Conservation (phyloP, 2,797 vertebrate species). For the Diglossa cyanea region DNA sequence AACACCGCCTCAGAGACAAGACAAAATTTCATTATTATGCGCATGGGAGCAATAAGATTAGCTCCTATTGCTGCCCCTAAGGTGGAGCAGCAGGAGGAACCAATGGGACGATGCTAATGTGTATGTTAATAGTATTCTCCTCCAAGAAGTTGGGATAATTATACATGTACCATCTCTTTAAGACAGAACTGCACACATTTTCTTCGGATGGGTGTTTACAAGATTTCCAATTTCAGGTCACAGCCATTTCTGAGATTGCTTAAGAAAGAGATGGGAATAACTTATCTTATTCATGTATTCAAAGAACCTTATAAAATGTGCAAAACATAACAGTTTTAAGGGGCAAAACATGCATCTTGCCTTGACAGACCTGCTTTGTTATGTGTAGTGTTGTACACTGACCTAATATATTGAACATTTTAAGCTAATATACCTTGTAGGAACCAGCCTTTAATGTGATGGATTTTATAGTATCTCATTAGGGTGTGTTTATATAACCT, state of each 20-base stretch:
- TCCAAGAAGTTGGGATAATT: slow-evolving; percentile 83
- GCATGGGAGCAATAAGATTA: slow-evolving; percentile 83
- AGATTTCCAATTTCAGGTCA: slow-evolving; percentile 85
- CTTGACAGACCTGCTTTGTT: slow-evolving; percentile 80
- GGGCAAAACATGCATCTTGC: slow-evolving; percentile 78
- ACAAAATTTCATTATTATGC: slow-evolving; percentile 84
- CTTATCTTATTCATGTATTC: slow-evolving; percentile 84
- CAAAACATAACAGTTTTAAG: slow-evolving; percentile 82
- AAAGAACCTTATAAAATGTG: slow-evolving; percentile 83
- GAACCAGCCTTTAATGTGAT: slow-evolving; percentile 81
- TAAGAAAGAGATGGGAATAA: slow-evolving; percentile 80
- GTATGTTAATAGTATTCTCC: slow-evolving; percentile 82
- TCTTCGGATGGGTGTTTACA: slow-evolving; percentile 83
- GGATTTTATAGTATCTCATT: slow-evolving; percentile 84
- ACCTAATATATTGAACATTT: slow-evolving; percentile 82
- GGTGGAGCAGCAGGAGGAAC: slow-evolving; percentile 82
- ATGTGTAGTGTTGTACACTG: slow-evolving; percentile 75
- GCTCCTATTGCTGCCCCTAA: slow-evolving; percentile 82
- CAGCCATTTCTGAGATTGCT: slow-evolving; percentile 80
- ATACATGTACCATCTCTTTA: slow-evolving; percentile 84
- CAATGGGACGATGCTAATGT: slow-evolving; percentile 83
- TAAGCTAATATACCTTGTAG: slow-evolving; percentile 82
- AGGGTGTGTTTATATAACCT: slow-evolving; percentile 82
- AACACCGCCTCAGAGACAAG: slow-evolving; percentile 78
- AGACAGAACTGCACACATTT: slow-evolving; percentile 79